Base-by-base conservation (phyloP, 1,140 invertebrate genomes). In the Danaus plexippus region DNA sequence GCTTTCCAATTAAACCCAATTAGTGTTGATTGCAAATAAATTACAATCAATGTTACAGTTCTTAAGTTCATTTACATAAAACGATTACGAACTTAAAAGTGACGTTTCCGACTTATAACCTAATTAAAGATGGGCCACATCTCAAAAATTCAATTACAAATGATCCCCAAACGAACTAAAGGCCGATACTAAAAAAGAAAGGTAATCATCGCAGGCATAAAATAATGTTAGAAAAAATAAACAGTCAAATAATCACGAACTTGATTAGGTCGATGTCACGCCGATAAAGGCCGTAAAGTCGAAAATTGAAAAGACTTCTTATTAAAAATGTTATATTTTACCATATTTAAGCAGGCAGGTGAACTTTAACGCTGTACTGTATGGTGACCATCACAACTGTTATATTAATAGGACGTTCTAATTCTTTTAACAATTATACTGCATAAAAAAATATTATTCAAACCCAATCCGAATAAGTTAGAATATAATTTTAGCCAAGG, bases 251-350 rank as follows among this genome's bases (percentile, higher is more conserved):
- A 55, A 65, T 64, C 64, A 65, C 57, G 64, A 65, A 64, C 63
- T 67, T 82, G 79, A 85, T 85, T 80, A 80, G 73, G 62, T 68
- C 73, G 81, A 86, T 86, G 83, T 86, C 80, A 82, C 83, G 81
- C 83, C 78, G 83, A 86, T 86, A 86, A 82, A 77, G 67, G 71
- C 65, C 68, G 59, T 76, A 83, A 77, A 71, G 71, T 73, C 78
- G 80, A 86, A 86, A 86, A 85, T 86, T 80, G 84, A 86, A 86
- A 83, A 72, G 83, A 71, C 69, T 65, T 55, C 68, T 80, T 71
- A 82, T 82, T 80, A 82, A 80, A 86, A 83, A 86, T 78, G 67
- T 81, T 69, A 83, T 86, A 86, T 86, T 83, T 86, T 85, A 86
- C 54, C 65, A 83, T 81, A 77, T 84, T 85, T 86, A 84, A 80